Evolutionary conservation across 2,888 invertebrate species (phyloP), one percentile per base, ranked within the genome.

Genomic region (Chymomyza amoena): DNA sequence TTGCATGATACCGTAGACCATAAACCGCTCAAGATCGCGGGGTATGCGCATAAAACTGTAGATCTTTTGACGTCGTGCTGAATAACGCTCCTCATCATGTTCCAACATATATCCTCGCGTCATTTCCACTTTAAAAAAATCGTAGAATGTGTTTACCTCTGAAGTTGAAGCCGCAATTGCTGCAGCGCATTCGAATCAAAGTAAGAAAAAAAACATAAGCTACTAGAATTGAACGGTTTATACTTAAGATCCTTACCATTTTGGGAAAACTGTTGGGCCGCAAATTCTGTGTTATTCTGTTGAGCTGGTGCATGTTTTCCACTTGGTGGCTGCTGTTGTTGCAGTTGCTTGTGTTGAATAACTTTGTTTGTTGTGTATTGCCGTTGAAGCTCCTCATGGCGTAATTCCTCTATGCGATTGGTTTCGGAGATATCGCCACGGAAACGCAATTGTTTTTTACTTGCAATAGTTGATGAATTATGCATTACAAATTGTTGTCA

Each of bases 21-120:
- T 96, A 89, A 98, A 98, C 87, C 97, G 96, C 89, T 97, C 97
- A 52, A 97, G 93, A 92, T 99, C 97, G 84, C 95, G 93, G 2
- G 99, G 98, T 90, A 99, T 97, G 93, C 96, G 96, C 93, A 99
- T 96, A 90, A 99, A 99, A 0, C 98, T 97, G 91, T 99, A 99
- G 60, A 99, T 97, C 92, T 98, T 97, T 90, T 99, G 97, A 70
- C 99, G 93, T 77, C 98, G 94, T 3, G 98, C 98, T 28, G 97
- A 96, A 92, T 97, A 99, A 64, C 98, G 94, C 89, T 97, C 97
- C 90, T 98, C 98, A 88, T 99, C 99, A 90, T 99, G 96, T 92
- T 99, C 98, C 68, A 99, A 92, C 77, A 97, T 94, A 92, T 99
- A 99, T 16, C 98, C 98, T 83, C 98, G 93, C 6, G 97, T 97